Base-by-base conservation (phyloP, 2,888 invertebrate species). In the Caenorhabditis zanzibari region DNA sequence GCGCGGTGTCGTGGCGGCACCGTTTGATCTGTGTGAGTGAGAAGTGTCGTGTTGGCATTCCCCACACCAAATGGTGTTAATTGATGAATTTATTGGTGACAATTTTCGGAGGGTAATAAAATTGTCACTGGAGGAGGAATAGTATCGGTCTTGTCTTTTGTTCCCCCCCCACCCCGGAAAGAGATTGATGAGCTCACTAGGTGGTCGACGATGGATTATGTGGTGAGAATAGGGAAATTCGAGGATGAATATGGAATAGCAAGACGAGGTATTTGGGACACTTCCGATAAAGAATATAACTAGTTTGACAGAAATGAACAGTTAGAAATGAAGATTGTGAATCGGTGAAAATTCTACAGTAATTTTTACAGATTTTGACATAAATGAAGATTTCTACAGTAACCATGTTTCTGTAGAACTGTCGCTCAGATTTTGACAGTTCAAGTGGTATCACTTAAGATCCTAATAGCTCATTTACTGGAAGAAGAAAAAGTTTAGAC, bases 1-100 rank as follows among this genome's bases (percentile, higher is more conserved):
- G 12, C 38, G 54, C 68, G 54, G 68, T 24, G 49, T 49, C 22
- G 32, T 32, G 5, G 32, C 5, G 10, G 12, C 38, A 44, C n/a
- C 10, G 16, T 68, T 68, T 68, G 68, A 68, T 32, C 16, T 16
- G n/a, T 16, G 58, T n/a, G 28, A 7, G 47, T 5, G 19, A 47
- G 19, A 19, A 19, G 19, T 47, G 19, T 19, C 52, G 38, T 52
- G 66, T 54, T 68, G 68, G 68, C 68, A 68, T 54, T 68, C 54
- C 10, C 44, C 44, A 12, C 54, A 68, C 68, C 68, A 68, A 68
- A 68, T 54, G 68, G 68, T 68, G 68, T 68, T 68, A 68, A 68
- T 68, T 68, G 68, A 68, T 68, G 68, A 68, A 68, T 68, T 68
- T 68, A 68, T 68, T 38, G 68, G 28, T 68, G 68, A 68, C 68